Evolutionary conservation across 2,797 vertebrate species (phyloP), one percentile per base, ranked within the genome.

Genomic region (Phataginus tetradactyla): DNA sequence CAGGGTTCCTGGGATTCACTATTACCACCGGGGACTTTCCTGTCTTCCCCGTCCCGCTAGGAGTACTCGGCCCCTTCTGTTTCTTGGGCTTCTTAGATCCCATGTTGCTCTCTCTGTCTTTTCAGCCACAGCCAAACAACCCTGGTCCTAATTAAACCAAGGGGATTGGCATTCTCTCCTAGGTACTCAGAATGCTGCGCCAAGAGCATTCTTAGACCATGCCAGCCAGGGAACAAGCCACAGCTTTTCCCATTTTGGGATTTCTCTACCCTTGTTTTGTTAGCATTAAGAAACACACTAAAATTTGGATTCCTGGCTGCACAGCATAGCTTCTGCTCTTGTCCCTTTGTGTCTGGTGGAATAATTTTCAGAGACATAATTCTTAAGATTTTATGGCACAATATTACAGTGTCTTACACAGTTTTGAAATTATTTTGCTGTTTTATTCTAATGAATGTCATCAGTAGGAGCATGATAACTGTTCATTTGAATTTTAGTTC

Each of bases 71-170:
- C 34, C 55, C 27, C 0, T 3, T 94, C 93, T 97, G 77, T 90
- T 75, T 42, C 9, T 51, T 23, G 25, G 42, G 5, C 51, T 91
- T 79, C 81, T 88, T 13, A 49, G 72, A 92, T 88, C 72, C 87
- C 87, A 74, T 69, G 68, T 86, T 79, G 77, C 45, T 74, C 25
- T 71, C 78, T 75, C 85, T 80, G 55, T 64, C 92, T 97, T 45
- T 97, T 94, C 61, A 96, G 86, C 95, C 96, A 93, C 86, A 97
- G 93, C 95, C 96, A 96, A 96, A 97, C 95, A 96, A 96, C 92
- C 78, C 66, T 90, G 84, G 88, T 96, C 91, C 80, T 97, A 97
- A 98, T 98, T 97, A 98, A 97, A 96, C 97, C 96, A 93, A 91
- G 75, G 97, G 96, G 97, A 97, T 85, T 96, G 96, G 88, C 91